phyloP scores from a whole-genome alignment of 1,140 invertebrate genomes.

The Dendrolimus kikuchii region DNA sequence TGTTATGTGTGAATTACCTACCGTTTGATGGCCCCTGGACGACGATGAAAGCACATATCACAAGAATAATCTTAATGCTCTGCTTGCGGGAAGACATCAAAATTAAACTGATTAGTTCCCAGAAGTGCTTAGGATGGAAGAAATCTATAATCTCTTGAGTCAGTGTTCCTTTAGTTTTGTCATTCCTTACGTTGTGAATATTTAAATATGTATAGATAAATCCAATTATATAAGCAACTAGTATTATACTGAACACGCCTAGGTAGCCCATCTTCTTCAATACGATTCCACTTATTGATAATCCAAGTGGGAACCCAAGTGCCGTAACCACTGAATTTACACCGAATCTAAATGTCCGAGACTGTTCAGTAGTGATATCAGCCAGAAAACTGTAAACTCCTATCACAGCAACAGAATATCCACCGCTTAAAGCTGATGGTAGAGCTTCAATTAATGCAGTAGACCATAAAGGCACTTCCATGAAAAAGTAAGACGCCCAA shows the following conservation, averaged over 20 bases:
- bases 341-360: slow-evolving; percentile 72
- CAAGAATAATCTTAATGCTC: slow-evolving; percentile 46
- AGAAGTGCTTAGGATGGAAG: slow-evolving; percentile 62
- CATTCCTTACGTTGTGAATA: slow-evolving; percentile 42
- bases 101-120: slow-evolving; percentile 60
- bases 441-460: slow-evolving; percentile 71
- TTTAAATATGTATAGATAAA: slow-evolving; percentile 50
- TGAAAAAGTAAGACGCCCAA: slow-evolving; percentile 69
- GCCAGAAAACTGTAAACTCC: slow-evolving; percentile 73
- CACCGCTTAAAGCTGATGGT: slow-evolving; percentile 68
- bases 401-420: slow-evolving; percentile 71
- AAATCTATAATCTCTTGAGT: slow-evolving; percentile 40
- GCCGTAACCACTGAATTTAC: slow-evolving; percentile 72
- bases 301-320: slow-evolving; percentile 56
- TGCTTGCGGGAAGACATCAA: slow-evolving; percentile 48
- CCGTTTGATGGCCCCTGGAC: slow-evolving; percentile 68
- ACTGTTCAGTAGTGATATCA: slow-evolving; percentile 71
- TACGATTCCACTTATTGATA: slow-evolving; percentile 59
- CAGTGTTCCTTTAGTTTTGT: slow-evolving; percentile 30
- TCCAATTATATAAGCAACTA: slow-evolving; percentile 42
- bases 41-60: slow-evolving; percentile 63
- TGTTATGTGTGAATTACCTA: slow-evolving; percentile 38
- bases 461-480: slow-evolving; percentile 69
- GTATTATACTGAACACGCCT: slow-evolving; percentile 53
- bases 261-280: slow-evolving; percentile 61